A percentile compares a stretch with the other conserved stretches of the same genome.
phyloP scores from a whole-genome alignment of 2,888 invertebrate genomes.

The Xiphydria camelus region DNA sequence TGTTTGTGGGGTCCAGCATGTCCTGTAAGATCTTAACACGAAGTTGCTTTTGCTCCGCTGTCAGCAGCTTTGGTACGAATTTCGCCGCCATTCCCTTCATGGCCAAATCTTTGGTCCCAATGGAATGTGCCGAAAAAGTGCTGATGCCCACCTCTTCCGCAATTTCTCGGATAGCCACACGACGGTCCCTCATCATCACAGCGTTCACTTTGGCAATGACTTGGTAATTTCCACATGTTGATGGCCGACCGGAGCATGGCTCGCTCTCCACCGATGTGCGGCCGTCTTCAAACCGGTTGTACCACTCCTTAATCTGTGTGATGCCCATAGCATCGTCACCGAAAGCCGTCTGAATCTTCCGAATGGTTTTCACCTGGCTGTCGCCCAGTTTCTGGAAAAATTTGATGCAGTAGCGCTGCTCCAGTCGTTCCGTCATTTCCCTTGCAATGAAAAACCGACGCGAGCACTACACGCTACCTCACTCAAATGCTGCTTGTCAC shows the following conservation, averaged over 20 bases:
- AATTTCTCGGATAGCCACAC: slow-evolving; percentile 1
- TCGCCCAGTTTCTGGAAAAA: slow-evolving; percentile 20
- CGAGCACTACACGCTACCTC: too few relatives aligned
- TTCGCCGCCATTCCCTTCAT: slow-evolving; percentile 2
- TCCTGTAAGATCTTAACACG: slow-evolving; percentile 16
- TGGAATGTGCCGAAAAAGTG: slow-evolving; percentile 5
- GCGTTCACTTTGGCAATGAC: background rate
- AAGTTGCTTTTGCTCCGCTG: slow-evolving; percentile 19
- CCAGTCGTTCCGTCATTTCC: too few relatives aligned
- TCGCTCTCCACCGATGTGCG: background rate
- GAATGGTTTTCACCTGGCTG: slow-evolving; percentile 14
- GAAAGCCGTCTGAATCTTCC: slow-evolving; percentile 17
- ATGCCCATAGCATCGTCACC: slow-evolving; percentile 17
- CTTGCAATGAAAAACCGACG: too few relatives aligned
- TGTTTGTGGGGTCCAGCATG: slow-evolving; percentile 13
- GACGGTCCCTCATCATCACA: slow-evolving; percentile 4
- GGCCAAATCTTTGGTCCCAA: slow-evolving; percentile 4
- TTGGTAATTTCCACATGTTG: background rate
- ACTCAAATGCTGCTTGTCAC: too few relatives aligned
- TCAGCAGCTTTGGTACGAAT: slow-evolving; percentile 18
- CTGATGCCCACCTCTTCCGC: background rate
- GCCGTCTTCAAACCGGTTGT: slow-evolving; percentile 13
- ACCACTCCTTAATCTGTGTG: slow-evolving; percentile 17
- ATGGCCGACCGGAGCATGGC: background rate
- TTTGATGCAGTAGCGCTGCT: slow-evolving; percentile 16